Conservation (phyloP, 1,140 invertebrate species). For the Drosophila ananassae region DNA sequence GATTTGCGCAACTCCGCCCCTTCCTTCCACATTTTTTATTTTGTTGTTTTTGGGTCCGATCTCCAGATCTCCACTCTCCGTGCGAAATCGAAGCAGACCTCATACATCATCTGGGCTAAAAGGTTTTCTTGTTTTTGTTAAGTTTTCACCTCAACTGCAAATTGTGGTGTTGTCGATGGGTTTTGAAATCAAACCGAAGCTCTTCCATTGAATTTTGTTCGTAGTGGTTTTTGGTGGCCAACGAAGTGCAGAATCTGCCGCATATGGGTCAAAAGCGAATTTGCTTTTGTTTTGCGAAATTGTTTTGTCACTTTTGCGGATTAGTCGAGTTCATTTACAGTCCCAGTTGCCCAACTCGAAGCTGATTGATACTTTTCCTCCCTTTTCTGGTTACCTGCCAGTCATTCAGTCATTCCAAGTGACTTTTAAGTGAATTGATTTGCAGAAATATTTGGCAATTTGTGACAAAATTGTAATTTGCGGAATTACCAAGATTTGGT, state of each 20-base stretch:
- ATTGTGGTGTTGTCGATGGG: constrained; percentile 64
- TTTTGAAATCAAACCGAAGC: constrained; percentile 66
- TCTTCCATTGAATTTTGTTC: constrained; percentile 32
- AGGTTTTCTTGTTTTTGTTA: constrained; percentile 40
- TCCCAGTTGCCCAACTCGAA: background rate
- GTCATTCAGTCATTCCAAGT: constrained; percentile 47
- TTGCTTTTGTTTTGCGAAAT: constrained; percentile 46
- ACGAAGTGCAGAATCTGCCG: constrained; percentile 20
- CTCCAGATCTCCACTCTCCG: constrained; percentile 3
- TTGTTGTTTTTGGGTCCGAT: background rate
- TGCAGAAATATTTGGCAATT: constrained; percentile 21
- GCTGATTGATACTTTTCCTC: constrained; percentile 33
- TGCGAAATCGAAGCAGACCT: constrained; percentile 43
- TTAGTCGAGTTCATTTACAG: constrained; percentile 15
- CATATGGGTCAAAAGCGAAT: constrained; percentile 26
- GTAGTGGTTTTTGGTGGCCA: constrained; percentile 1
- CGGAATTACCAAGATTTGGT: background rate
- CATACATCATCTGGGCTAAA: constrained; percentile 63
- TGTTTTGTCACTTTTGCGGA: constrained; percentile 52
- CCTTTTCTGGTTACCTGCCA: constrained; percentile 29
- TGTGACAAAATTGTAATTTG: background rate
- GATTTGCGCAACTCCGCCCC: constrained; percentile 60
- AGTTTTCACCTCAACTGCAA: constrained; percentile 29
- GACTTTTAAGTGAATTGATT: constrained; percentile 45
- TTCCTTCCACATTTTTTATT: constrained; percentile 16